phyloP scores from a whole-genome alignment of 2,113 vertebrate genomes.

The Apeltes quadracus region DNA sequence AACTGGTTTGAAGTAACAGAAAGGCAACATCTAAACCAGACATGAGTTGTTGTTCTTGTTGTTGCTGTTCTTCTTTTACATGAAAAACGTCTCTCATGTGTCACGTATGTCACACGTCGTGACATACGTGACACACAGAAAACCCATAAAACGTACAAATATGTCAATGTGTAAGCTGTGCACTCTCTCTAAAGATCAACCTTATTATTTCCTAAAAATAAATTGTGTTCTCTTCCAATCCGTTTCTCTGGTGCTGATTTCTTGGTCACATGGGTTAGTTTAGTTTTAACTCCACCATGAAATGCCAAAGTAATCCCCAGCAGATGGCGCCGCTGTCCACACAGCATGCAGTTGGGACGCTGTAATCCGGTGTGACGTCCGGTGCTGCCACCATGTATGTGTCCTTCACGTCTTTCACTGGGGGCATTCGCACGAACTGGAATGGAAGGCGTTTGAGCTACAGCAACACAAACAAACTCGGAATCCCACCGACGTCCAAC shows the following conservation, averaged over 20 bases:
- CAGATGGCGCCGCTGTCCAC: constrained; percentile 40
- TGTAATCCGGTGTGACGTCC: neutral
- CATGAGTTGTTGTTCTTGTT: too few species aligned
- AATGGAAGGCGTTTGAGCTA: neutral
- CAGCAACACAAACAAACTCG: constrained; percentile 25
- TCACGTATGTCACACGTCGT: too few species aligned
- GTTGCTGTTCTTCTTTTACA: too few species aligned
- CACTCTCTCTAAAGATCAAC: neutral
- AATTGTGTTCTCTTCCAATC: neutral
- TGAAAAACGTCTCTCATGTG: too few species aligned
- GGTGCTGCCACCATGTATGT: constrained; percentile 13
- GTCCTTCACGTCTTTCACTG: neutral
- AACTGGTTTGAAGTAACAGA: too few species aligned
- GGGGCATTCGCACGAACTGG: neutral
- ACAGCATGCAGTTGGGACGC: neutral
- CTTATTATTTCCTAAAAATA: too few species aligned
- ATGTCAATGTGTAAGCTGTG: neutral
- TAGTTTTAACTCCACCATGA: constrained; percentile 17
- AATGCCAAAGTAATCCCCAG: constrained; percentile 25
- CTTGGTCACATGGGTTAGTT: too few species aligned
- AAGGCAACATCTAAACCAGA: too few species aligned
- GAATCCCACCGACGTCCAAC: constrained; percentile 1
- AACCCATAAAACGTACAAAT: neutral
- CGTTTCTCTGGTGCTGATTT: too few species aligned
- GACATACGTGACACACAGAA: too few species aligned